Evolutionary conservation across 2,113 vertebrate genomes (phyloP).

Genomic region (Todiramphus saurophagus): DNA sequence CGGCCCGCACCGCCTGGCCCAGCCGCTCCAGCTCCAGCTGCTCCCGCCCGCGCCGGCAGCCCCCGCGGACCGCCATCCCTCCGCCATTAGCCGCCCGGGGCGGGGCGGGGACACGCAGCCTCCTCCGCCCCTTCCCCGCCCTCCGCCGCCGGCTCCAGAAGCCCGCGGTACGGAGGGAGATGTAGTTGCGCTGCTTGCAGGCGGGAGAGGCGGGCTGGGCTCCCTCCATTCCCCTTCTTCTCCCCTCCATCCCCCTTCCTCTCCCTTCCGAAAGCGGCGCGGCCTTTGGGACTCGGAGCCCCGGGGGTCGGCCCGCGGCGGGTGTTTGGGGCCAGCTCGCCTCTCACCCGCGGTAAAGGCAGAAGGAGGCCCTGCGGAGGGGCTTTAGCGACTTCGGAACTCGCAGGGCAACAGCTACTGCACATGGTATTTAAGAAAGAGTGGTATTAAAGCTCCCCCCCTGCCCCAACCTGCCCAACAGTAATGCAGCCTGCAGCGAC

Average conservation of each 20-base stretch:
- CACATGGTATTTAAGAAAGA: background rate
- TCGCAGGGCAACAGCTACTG: background rate
- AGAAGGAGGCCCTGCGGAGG: background rate
- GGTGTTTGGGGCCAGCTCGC: too few relatives aligned
- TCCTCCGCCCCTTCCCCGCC: background rate
- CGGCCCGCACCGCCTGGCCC: conserved; percentile 12
- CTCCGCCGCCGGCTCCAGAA: background rate
- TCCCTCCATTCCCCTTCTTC: too few relatives aligned
- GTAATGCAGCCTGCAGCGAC: background rate
- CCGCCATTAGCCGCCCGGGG: background rate
- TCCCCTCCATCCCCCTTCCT: background rate
- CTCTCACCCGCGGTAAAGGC: background rate
- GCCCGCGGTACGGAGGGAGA: background rate
- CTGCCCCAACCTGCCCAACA: background rate
- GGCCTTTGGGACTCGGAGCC: background rate
- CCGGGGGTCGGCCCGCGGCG: too few relatives aligned
- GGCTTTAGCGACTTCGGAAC: background rate
- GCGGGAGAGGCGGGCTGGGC: background rate
- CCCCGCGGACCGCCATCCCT: conserved; percentile 37
- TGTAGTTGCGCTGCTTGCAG: background rate
- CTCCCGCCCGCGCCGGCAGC: conserved; percentile 52
- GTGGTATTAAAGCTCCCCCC: background rate
- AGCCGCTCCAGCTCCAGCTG: conserved; percentile 70
- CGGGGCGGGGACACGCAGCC: background rate
- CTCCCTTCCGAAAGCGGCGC: too few relatives aligned